phyloP scores from a whole-genome alignment of 2,888 invertebrate species.

The Drosophila neoperkinsi region DNA sequence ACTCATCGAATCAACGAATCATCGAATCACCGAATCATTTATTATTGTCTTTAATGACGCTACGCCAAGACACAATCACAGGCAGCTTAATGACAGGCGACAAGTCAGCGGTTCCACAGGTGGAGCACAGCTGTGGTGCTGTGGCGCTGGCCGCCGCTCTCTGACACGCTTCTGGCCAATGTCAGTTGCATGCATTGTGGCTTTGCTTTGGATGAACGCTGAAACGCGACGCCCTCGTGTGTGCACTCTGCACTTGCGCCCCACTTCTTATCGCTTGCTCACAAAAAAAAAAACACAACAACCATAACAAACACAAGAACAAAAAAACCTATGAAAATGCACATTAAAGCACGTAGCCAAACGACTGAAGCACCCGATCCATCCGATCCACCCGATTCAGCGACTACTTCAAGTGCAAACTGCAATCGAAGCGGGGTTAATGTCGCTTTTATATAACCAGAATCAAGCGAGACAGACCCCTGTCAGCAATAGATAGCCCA shows the following conservation, averaged over 20 bases:
- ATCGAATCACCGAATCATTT: conserved; percentile 55
- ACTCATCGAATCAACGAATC: conserved; percentile 28
- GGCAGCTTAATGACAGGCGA: conserved; percentile 72
- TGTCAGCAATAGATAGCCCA: background rate
- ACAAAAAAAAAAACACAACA: conserved; percentile 20
- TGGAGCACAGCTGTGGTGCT: conserved; percentile 21
- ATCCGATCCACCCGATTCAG: background rate
- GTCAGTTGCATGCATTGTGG: conserved; percentile 58
- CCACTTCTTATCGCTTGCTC: conserved; percentile 63
- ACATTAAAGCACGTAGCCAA: conserved; percentile 52
- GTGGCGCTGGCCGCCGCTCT: conserved; percentile 14
- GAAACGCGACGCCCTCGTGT: conserved; percentile 54
- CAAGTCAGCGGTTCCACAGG: conserved; percentile 68
- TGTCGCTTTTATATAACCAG: conserved; percentile 29
- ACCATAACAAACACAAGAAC: background rate
- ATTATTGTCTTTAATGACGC: conserved; percentile 67
- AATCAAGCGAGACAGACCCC: background rate
- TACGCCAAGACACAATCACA: conserved; percentile 38
- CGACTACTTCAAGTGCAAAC: conserved; percentile 28
- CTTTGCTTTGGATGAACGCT: conserved; percentile 42
- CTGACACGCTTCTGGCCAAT: conserved; percentile 74
- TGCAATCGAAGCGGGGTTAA: conserved; percentile 44
- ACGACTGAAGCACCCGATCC: background rate
- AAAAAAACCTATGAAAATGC: conserved; percentile 27
- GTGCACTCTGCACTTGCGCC: conserved; percentile 49